Conservation (phyloP, 2,797 vertebrate species). For the Picus viridis region DNA sequence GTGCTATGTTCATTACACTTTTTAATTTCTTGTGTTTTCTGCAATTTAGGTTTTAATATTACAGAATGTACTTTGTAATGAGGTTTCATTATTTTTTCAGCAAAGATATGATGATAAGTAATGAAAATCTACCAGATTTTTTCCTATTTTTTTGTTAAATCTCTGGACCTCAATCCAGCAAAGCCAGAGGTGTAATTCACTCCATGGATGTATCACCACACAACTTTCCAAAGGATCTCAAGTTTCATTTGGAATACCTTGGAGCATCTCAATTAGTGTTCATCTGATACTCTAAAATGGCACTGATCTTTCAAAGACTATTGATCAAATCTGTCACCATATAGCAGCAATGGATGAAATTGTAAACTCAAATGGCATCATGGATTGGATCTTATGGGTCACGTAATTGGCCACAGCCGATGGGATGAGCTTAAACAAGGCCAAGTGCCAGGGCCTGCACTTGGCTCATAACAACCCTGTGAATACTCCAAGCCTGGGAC, state of each 20-base stretch:
- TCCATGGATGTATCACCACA: not conserved
- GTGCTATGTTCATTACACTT: constrained; percentile 25
- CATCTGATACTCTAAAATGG: not conserved
- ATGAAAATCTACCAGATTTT: constrained; percentile 38
- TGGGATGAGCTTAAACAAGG: too few relatives aligned
- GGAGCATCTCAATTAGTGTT: not conserved
- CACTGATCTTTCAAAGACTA: not conserved
- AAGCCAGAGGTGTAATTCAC: not conserved
- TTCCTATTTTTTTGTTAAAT: not conserved
- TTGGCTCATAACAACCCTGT: too few relatives aligned
- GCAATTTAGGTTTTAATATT: constrained; percentile 54
- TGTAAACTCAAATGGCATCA: not conserved
- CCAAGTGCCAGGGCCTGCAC: too few relatives aligned
- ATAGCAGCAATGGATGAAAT: not conserved
- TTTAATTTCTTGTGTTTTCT: constrained; percentile 51
- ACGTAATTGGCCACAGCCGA: not conserved
- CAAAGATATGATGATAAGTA: constrained; percentile 1
- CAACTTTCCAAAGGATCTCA: not conserved
- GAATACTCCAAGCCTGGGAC: too few relatives aligned
- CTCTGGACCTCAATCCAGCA: not conserved
- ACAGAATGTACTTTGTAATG: not conserved
- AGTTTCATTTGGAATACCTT: not conserved
- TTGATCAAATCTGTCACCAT: not conserved
- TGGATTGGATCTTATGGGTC: not conserved
- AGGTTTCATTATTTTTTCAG: not conserved